phyloP scores from a whole-genome alignment of 2,797 vertebrate genomes.

The Periparus ater region DNA sequence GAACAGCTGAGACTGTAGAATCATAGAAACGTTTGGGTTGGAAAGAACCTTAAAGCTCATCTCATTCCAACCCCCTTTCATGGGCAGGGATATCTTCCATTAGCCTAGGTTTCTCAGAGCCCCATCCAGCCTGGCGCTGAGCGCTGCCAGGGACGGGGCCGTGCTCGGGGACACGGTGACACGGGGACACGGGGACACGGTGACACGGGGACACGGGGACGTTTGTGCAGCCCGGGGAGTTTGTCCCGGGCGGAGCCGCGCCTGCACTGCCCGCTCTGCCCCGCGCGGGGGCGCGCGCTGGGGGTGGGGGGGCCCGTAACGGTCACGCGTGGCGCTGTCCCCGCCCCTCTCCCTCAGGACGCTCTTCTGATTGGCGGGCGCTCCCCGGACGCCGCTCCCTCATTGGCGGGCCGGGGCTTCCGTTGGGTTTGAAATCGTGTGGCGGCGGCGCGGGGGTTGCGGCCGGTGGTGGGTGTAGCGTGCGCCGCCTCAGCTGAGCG shows the following conservation, averaged over 20 bases:
- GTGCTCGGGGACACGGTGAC: too few relatives aligned
- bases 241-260: neutral
- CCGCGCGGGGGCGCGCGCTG: neutral
- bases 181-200: too few relatives aligned
- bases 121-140: neutral
- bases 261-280: neutral
- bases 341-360: accelerated
- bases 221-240: accelerated
- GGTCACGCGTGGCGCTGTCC: accelerated
- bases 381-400: neutral
- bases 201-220: neutral
- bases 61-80: too few relatives aligned
- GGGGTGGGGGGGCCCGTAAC: accelerated
- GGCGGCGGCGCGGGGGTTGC: neutral
- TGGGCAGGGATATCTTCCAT: neutral
- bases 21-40: neutral
- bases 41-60: neutral
- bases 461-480: accelerated
- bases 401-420: neutral
- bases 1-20: neutral
- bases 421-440: conserved; percentile 61
- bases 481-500: accelerated
- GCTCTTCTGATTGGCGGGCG: neutral
- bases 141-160: neutral
- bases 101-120: neutral